Percentiles rank a stretch among this genome's conserved stretches.
These are phyloP conservation scores for Caenorhabditis afra DNA, from an alignment of 2,888 invertebrate genomes.

Conservation along the genomic window DNA sequence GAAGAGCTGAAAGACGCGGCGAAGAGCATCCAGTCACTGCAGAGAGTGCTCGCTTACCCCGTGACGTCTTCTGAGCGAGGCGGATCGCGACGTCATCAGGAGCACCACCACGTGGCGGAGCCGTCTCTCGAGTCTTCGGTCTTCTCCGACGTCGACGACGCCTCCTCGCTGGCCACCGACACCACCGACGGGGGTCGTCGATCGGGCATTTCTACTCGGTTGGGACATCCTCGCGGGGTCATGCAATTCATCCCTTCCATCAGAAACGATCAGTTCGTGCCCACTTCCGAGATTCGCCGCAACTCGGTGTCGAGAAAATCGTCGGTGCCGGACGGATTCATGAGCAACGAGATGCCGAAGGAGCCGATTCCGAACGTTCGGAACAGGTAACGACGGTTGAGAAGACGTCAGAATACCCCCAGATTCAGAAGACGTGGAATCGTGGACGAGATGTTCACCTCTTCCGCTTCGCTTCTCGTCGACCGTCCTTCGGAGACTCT, in stretches of 20 bases:
- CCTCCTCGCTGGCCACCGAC: conserved; percentile 52
- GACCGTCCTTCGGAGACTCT: conserved; percentile 71
- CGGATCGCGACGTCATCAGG: conserved; percentile 40
- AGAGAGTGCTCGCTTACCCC: conserved; percentile 71
- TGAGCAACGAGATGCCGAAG: conserved; percentile 30
- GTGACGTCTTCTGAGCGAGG: conserved; percentile 65
- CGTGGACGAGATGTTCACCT: conserved; percentile 64
- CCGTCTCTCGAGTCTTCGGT: conserved; percentile 53
- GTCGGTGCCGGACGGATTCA: conserved; percentile 55
- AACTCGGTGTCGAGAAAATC: conserved; percentile 50
- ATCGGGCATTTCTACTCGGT: conserved; percentile 74
- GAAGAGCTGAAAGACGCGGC: conserved; percentile 78
- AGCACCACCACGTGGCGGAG: conserved; percentile 11
- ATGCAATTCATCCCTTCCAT: conserved; percentile 79
- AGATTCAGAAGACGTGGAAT: conserved; percentile 66
- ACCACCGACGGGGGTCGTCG: conserved; percentile 57
- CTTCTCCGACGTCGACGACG: conserved; percentile 63
- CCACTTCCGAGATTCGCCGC: conserved; percentile 46
- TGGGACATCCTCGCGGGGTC: conserved; percentile 77
- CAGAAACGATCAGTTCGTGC: conserved; percentile 63
- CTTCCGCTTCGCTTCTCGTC: conserved; percentile 54
- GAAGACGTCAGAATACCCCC: background rate
- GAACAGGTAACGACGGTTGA: conserved; percentile 18
- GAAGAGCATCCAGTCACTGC: conserved; percentile 76
- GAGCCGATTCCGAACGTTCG: conserved; percentile 42